Conservation (phyloP, 2,797 vertebrate species). For the Megalops cyprinoides region DNA sequence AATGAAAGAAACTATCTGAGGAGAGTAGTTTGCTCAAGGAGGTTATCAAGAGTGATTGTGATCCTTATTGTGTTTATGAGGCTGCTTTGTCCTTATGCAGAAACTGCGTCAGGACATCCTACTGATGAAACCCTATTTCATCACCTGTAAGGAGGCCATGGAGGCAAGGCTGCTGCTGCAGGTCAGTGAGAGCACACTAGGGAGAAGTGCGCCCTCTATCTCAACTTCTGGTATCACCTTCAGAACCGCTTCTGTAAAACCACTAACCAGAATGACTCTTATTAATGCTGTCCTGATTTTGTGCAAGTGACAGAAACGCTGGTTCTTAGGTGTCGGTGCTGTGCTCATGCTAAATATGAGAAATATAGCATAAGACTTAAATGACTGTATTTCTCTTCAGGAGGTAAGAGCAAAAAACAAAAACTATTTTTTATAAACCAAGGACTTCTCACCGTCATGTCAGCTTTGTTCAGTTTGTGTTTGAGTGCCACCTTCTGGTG, state of each 20-base stretch:
- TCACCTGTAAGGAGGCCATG: constrained; percentile 97
- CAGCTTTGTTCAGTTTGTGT: not conserved
- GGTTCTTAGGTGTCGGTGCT: not conserved
- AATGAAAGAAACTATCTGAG: not conserved
- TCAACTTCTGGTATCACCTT: constrained; percentile 2
- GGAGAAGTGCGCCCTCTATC: not conserved
- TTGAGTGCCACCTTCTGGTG: constrained; percentile 27
- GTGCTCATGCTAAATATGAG: not conserved
- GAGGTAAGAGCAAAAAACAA: not conserved
- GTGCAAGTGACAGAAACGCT: not conserved
- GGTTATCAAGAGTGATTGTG: not conserved
- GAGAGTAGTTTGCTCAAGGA: not conserved
- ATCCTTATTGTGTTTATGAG: not conserved
- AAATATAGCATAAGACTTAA: not conserved
- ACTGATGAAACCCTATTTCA: constrained; percentile 97
- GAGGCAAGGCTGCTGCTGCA: constrained; percentile 90
- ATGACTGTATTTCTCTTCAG: not conserved
- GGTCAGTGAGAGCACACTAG: constrained; percentile 64
- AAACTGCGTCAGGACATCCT: constrained; percentile 97
- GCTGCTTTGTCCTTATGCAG: constrained; percentile 61
- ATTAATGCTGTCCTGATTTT: not conserved
- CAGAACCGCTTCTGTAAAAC: no score
- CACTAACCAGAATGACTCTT: no score
- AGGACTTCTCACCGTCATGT: constrained; percentile 18
- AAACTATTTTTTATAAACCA: constrained; percentile 21